A percentile compares a stretch with the other conserved stretches of the same genome.
phyloP scores from a whole-genome alignment of 2,888 invertebrate species.

The Thymelicus acteon region DNA sequence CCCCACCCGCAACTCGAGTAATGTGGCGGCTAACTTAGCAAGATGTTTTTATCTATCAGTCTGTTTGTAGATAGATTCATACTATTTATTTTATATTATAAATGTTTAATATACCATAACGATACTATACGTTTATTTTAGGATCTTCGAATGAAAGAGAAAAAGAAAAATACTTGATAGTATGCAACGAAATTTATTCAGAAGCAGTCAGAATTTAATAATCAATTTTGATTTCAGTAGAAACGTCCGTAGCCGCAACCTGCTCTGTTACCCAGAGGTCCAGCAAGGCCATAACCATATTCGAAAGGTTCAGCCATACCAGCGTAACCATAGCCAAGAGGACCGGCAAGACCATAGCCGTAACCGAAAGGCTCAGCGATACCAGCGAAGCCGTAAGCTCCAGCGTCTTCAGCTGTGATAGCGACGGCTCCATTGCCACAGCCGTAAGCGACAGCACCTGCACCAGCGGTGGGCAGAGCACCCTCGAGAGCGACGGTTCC shows the following conservation, averaged over 20 bases:
- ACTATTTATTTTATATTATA: too few relatives aligned
- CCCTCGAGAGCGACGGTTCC: constrained; percentile 52
- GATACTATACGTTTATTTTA: too few relatives aligned
- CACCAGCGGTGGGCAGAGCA: constrained; percentile 51
- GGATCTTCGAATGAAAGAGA: too few relatives aligned
- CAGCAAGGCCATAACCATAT: constrained; percentile 8
- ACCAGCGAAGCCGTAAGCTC: constrained; percentile 28
- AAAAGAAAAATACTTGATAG: too few relatives aligned
- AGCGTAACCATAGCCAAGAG: constrained; percentile 38
- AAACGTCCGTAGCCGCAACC: too few relatives aligned
- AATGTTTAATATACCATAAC: too few relatives aligned
- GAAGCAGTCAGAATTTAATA: constrained; percentile 52
- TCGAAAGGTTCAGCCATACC: constrained; percentile 20
- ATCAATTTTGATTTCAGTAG: too few relatives aligned
- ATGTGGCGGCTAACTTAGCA: too few relatives aligned
- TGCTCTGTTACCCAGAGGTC: constrained; percentile 35
- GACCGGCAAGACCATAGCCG: constrained; percentile 6
- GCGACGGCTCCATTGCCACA: constrained; percentile 49
- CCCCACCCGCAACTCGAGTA: too few relatives aligned
- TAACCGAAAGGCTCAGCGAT: constrained; percentile 34
- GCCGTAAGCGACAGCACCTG: constrained; percentile 51
- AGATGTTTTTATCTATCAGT: too few relatives aligned
- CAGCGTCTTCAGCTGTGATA: constrained; percentile 45
- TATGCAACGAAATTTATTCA: constrained; percentile 23
- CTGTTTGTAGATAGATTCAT: too few relatives aligned